Conservation (phyloP, 2,888 invertebrate species). For the Hypena proboscidalis region DNA sequence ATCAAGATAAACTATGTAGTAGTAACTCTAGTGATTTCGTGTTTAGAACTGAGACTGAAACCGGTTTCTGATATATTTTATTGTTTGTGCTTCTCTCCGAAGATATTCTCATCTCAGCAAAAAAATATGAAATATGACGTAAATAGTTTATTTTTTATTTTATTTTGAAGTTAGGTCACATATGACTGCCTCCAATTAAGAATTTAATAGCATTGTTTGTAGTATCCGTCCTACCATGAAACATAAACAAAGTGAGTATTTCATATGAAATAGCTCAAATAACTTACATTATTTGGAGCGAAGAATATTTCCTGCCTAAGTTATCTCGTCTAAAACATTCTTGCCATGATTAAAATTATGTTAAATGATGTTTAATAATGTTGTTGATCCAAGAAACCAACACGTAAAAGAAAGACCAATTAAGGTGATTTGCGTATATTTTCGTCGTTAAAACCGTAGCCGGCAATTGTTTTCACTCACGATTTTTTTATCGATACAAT, state of each 20-base stretch:
- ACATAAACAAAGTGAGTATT: slow-evolving; percentile 44
- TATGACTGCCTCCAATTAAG: slow-evolving; percentile 38
- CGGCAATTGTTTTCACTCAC: no score
- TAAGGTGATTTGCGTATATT: no score
- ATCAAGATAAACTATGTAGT: slow-evolving; percentile 15
- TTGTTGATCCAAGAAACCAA: no score
- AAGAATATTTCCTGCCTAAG: slow-evolving; percentile 47
- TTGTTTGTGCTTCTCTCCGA: no score
- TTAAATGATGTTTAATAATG: no score
- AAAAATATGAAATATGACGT: slow-evolving; percentile 11
- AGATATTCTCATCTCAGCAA: slow-evolving; percentile 1
- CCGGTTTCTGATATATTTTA: slow-evolving; percentile 27
- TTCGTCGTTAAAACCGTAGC: no score
- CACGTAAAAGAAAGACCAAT: no score
- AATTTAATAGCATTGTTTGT: slow-evolving; percentile 15
- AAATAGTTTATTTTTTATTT: slow-evolving; percentile 17
- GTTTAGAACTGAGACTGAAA: slow-evolving; percentile 16
- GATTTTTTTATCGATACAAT: no score
- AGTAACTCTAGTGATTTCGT: slow-evolving; percentile 2
- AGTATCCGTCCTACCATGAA: slow-evolving; percentile 32
- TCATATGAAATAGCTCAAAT: slow-evolving; percentile 39
- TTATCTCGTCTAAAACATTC: slow-evolving; percentile 25
- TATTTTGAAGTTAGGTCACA: slow-evolving; percentile 27
- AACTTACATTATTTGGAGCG: slow-evolving; percentile 54
- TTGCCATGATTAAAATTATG: slow-evolving; percentile 44